Evolutionary conservation across 2,113 vertebrate genomes (phyloP).

Genomic region (Ceyx melanurus): DNA sequence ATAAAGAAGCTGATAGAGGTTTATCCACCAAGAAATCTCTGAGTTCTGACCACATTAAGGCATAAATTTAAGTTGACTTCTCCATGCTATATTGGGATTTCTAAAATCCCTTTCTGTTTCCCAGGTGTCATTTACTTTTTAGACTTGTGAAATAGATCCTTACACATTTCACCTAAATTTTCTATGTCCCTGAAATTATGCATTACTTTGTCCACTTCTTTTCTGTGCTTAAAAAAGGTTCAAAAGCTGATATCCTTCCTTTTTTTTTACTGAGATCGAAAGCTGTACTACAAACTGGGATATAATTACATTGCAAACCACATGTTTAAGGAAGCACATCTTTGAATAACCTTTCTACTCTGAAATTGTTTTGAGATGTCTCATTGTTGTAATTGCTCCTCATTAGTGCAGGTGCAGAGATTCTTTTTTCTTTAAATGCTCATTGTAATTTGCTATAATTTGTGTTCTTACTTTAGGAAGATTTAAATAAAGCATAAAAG

Average conservation of each 20-base stretch:
- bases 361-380: slow-evolving; percentile 54
- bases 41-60: neutral
- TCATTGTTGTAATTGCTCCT: slow-evolving; percentile 57
- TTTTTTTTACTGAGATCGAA: neutral
- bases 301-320: slow-evolving; percentile 9
- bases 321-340: slow-evolving; percentile 32
- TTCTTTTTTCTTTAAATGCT: slow-evolving; percentile 48
- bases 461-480: slow-evolving; percentile 30
- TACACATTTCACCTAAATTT: neutral
- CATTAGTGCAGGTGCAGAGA: slow-evolving; percentile 52
- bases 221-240: slow-evolving; percentile 15
- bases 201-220: neutral
- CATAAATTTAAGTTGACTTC: neutral
- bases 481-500: slow-evolving; percentile 36
- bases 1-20: neutral
- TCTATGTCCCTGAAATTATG: neutral
- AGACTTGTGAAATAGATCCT: neutral
- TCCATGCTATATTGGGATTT: neutral
- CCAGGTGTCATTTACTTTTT: neutral
- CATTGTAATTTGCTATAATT: slow-evolving; percentile 45
- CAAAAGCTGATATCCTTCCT: neutral
- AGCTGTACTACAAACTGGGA: neutral
- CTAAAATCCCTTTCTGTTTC: neutral
- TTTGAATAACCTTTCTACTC: slow-evolving; percentile 37
- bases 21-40: neutral